Conservation (phyloP, 2,797 vertebrate genomes). For the Lagocephalus sceleratus region DNA sequence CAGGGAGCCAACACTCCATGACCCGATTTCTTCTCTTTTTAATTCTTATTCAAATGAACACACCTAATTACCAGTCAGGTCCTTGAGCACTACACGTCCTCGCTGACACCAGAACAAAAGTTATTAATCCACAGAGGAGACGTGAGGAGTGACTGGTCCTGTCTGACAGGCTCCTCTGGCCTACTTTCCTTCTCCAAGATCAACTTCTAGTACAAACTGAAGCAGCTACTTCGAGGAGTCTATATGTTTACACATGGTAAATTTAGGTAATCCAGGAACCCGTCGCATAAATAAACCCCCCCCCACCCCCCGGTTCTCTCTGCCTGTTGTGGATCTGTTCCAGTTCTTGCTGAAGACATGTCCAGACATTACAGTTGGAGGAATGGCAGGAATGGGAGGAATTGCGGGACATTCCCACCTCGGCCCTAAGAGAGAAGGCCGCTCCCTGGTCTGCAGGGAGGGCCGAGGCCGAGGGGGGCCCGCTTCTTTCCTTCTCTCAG, state of each 20-base stretch:
- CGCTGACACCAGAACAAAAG: conserved; percentile 50
- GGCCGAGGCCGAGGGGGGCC: conserved; percentile 10
- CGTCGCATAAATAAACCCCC: not conserved
- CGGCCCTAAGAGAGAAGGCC: conserved; percentile 43
- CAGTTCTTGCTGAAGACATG: conserved; percentile 60
- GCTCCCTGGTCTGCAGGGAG: conserved; percentile 46
- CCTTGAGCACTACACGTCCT: conserved; percentile 47
- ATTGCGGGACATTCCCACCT: conserved; percentile 77
- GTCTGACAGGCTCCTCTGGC: conserved; percentile 58
- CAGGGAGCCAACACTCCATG: not conserved
- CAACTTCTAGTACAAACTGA: conserved; percentile 37
- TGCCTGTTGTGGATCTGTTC: conserved; percentile 6
- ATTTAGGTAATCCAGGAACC: too few species aligned
- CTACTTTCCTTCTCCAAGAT: conserved; percentile 54
- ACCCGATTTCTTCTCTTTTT: not conserved
- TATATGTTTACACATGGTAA: conserved; percentile 24
- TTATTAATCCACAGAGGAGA: conserved; percentile 41
- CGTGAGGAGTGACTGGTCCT: conserved; percentile 37
- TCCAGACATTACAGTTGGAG: conserved; percentile 68
- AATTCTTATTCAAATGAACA: conserved; percentile 40
- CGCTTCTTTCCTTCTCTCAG: not conserved
- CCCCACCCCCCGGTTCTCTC: not conserved
- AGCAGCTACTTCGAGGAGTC: conserved; percentile 52
- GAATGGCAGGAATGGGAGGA: conserved; percentile 77
- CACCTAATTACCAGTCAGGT: conserved; percentile 49